Evolutionary conservation across 2,888 invertebrate species (phyloP).

Genomic region (Odontocolon sp.): DNA sequence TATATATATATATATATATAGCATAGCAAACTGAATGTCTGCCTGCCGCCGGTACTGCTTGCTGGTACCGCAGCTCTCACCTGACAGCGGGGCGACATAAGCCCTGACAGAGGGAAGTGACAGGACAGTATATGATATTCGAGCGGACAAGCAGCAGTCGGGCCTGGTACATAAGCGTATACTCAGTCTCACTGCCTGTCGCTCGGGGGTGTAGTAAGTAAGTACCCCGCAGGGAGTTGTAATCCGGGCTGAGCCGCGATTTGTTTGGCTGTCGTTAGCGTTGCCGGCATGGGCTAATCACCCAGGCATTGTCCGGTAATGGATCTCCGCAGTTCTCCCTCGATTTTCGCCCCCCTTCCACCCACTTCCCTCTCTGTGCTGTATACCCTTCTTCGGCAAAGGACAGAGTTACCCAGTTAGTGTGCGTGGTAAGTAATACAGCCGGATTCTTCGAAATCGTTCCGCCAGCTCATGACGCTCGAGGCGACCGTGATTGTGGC

Average conservation of each 20-base stretch:
- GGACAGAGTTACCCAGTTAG: not conserved
- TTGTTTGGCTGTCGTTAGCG: constrained; percentile 77
- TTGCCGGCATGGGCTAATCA: constrained; percentile 74
- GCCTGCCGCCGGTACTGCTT: constrained; percentile 24
- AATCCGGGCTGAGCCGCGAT: constrained; percentile 76
- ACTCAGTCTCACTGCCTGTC: constrained; percentile 3
- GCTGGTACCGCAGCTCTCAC: constrained; percentile 60
- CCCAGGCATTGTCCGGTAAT: constrained; percentile 75
- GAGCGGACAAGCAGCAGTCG: constrained; percentile 57
- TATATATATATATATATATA: not conserved
- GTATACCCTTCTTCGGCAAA: constrained; percentile 40
- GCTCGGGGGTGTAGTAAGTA: constrained; percentile 57
- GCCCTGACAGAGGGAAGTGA: constrained; percentile 68
- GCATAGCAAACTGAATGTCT: not conserved
- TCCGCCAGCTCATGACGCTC: not conserved
- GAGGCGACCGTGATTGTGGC: not conserved
- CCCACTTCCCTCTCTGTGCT: constrained; percentile 44
- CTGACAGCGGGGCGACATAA: constrained; percentile 72
- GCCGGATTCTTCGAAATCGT: constrained; percentile 1
- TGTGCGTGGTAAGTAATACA: not conserved
- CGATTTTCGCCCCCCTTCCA: constrained; percentile 49
- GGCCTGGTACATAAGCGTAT: constrained; percentile 45
- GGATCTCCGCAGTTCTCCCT: constrained; percentile 66
- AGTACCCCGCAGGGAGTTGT: constrained; percentile 69
- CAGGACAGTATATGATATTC: constrained; percentile 72